A percentile compares a stretch with the other conserved stretches of the same genome.
Conservation (phyloP, 35 echinoderm and acorn worm species). For the Amphiura filiformis region DNA sequence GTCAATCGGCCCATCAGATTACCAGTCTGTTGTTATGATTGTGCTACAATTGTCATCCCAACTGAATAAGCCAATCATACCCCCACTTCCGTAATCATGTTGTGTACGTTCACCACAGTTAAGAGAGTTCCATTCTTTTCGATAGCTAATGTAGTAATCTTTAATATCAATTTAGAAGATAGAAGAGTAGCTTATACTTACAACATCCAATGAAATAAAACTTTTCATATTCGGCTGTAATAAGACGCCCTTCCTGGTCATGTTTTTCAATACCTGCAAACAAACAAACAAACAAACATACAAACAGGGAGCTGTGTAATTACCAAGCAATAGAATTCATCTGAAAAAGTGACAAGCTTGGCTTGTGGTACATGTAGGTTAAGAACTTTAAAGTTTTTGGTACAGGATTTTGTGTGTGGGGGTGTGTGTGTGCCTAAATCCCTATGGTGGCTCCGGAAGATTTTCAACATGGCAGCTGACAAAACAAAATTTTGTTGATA, state of each 20-base stretch:
- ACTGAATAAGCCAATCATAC: too few relatives aligned
- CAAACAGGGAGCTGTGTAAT: background rate
- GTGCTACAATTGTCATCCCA: too few relatives aligned
- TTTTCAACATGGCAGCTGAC: too few relatives aligned
- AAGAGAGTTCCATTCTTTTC: too few relatives aligned
- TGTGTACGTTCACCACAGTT: too few relatives aligned
- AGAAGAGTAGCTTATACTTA: too few relatives aligned
- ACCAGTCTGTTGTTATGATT: too few relatives aligned
- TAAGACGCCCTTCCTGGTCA: slow-evolving; percentile 87
- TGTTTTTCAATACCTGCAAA: slow-evolving; percentile 83
- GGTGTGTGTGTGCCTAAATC: background rate
- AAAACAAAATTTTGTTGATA: too few relatives aligned
- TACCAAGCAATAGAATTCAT: background rate
- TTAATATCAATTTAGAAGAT: too few relatives aligned
- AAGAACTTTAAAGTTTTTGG: background rate
- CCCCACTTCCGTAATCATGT: too few relatives aligned
- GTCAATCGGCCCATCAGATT: too few relatives aligned
- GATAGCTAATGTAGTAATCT: too few relatives aligned
- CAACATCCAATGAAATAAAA: slow-evolving; percentile 90
- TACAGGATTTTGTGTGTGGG: background rate
- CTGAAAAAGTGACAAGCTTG: background rate
- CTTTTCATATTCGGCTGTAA: slow-evolving; percentile 90
- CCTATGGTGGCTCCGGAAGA: background rate
- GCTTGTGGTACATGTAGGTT: background rate
- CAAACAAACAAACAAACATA: background rate